Evolutionary conservation across 2,797 vertebrate genomes (phyloP), one percentile per base, ranked within the genome.

Genomic region (Dendrocincla fuliginosa): DNA sequence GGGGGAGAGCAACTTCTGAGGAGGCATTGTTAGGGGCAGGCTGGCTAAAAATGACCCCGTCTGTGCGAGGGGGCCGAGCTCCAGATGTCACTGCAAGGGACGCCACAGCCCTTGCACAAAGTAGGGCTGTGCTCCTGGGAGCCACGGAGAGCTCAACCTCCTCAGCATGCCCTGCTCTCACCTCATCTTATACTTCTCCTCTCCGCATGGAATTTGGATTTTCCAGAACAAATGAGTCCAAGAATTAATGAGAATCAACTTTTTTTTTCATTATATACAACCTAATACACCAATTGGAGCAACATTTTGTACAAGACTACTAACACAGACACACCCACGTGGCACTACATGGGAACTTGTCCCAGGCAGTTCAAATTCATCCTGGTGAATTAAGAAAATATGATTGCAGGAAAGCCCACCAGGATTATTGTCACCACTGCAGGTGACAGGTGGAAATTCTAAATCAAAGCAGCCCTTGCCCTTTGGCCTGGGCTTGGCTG

Each of bases 81-180:
- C 96, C 97, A 97, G 97, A 95, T 97, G 97, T 94, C 96, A 77
- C 77, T 35, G 87, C 92, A 80, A 60, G 11, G 46, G 32, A 65
- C 25, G 1, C 90, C 75, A 0, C 49, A 68, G 74, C 84, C 37
- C 89, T 37, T 50, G 30, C 6, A 25, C 50, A 76, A 96, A 97
- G 76, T 94, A 25, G 95, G 84, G 53, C 87, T 65, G 20, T 13
- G 5, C 93, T 74, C 90, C 6, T 30, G 97, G 94, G 91, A 96
- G 68, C 52, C 59, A 50, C 2, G 37, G 8, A 64, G 37, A 37
- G 49, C 73, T 79, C 87, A 91, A 32, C 56, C 73, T 42, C 53
- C 47, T 68, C 13, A 75, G 35, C 35, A 23, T 1, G 35, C 46
- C 75, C 73, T 59, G 46, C 87, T 83, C 71, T n/a, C 61, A 42